Evolutionary conservation across 1,140 invertebrate genomes (phyloP).

Genomic region (Drosophila murphyi): DNA sequence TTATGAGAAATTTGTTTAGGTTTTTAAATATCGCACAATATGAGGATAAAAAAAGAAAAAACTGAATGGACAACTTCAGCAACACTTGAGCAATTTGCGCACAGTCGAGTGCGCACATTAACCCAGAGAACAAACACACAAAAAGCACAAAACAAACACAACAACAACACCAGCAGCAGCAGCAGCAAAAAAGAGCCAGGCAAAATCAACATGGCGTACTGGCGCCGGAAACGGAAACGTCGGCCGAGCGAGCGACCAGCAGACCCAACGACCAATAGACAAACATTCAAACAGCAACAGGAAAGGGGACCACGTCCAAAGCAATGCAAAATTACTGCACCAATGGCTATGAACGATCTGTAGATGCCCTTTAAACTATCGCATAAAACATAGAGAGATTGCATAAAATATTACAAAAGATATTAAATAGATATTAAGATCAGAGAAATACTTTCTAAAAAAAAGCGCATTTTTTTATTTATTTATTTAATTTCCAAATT

Average conservation of each 20-base stretch:
- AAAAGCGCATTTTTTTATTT: too few species aligned
- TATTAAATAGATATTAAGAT: too few species aligned
- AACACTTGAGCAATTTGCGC: slow-evolving; percentile 81
- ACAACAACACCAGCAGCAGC: slow-evolving; percentile 46
- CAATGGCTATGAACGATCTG: not conserved
- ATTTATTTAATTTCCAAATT: too few species aligned
- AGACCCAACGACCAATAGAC: slow-evolving; percentile 64
- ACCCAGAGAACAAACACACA: slow-evolving; percentile 54
- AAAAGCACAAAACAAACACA: slow-evolving; percentile 52
- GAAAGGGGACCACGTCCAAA: slow-evolving; percentile 13
- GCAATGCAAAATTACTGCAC: slow-evolving; percentile 30
- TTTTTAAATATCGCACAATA: slow-evolving; percentile 43
- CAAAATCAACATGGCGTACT: slow-evolving; percentile 80
- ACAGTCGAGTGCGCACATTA: slow-evolving; percentile 82
- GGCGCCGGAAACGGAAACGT: slow-evolving; percentile 78
- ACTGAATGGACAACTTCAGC: slow-evolving; percentile 65
- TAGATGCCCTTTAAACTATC: slow-evolving; percentile 4
- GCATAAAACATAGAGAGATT: not conserved
- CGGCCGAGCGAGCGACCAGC: slow-evolving; percentile 45
- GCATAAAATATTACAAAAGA: not conserved
- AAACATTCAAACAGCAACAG: slow-evolving; percentile 58
- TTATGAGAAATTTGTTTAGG: slow-evolving; percentile 67
- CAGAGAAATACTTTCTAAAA: not conserved
- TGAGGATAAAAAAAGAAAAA: slow-evolving; percentile 43
- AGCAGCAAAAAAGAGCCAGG: slow-evolving; percentile 46